phyloP scores from a whole-genome alignment of 2,888 invertebrate genomes.

The Dilophus febrilis region DNA sequence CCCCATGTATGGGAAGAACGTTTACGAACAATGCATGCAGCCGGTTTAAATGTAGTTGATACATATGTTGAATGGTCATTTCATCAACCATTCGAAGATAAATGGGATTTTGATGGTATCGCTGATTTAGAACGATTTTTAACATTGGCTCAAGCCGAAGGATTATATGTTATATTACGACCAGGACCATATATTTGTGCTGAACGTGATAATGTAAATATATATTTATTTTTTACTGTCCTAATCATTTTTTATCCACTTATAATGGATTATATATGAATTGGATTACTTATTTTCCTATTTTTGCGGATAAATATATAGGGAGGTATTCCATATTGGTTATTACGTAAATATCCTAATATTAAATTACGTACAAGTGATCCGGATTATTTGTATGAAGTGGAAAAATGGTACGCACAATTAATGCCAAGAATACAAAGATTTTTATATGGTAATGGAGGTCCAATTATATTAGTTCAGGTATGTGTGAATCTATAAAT shows the following conservation, averaged over 20 bases:
- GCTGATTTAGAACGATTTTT: slow-evolving; percentile 55
- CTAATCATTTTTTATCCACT: not conserved
- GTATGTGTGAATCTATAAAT: too few relatives aligned
- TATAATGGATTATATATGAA: too few relatives aligned
- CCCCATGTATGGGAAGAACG: slow-evolving; percentile 63
- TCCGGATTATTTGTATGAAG: slow-evolving; percentile 35
- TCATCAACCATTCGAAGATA: slow-evolving; percentile 58
- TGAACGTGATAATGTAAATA: slow-evolving; percentile 56
- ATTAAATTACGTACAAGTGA: slow-evolving; percentile 49
- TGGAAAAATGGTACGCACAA: slow-evolving; percentile 33
- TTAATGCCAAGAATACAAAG: slow-evolving; percentile 34
- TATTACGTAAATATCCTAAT: slow-evolving; percentile 37
- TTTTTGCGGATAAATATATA: slow-evolving; percentile 24
- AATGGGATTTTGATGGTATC: slow-evolving; percentile 43
- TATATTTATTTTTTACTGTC: not conserved
- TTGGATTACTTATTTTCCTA: slow-evolving; percentile 2
- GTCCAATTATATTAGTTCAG: slow-evolving; percentile 75
- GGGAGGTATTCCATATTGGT: slow-evolving; percentile 68
- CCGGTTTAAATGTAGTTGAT: slow-evolving; percentile 72
- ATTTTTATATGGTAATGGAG: slow-evolving; percentile 47
- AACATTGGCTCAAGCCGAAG: slow-evolving; percentile 55
- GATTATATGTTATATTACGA: slow-evolving; percentile 61
- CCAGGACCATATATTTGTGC: slow-evolving; percentile 87
- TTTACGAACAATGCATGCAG: slow-evolving; percentile 54
- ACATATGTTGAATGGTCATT: slow-evolving; percentile 86